A percentile compares a stretch with the other conserved stretches of the same genome.
Evolutionary conservation across 2,888 invertebrate species (phyloP).

Genomic region (Drosophila mimica): DNA sequence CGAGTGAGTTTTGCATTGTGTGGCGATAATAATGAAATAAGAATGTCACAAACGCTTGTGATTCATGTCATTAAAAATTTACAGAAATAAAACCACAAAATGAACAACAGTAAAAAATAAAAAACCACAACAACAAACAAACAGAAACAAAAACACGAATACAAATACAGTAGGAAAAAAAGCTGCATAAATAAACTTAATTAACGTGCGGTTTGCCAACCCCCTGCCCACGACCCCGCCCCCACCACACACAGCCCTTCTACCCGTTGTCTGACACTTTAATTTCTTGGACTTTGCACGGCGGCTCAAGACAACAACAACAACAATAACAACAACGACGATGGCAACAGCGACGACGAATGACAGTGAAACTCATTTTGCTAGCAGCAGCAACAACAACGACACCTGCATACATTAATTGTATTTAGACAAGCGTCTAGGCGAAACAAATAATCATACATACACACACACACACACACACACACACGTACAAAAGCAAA

Average conservation of each 20-base stretch:
- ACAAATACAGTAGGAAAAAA: slow-evolving; percentile 41
- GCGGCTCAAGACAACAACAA: slow-evolving; percentile 74
- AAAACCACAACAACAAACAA: slow-evolving; percentile 20
- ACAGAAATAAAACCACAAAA: slow-evolving; percentile 56
- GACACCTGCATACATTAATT: slow-evolving; percentile 65
- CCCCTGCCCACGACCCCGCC: slow-evolving; percentile 20
- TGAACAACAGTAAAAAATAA: slow-evolving; percentile 49
- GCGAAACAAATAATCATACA: slow-evolving; percentile 47
- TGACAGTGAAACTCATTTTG: slow-evolving; percentile 58
- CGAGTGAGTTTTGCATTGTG: slow-evolving; percentile 30
- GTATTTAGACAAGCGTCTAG: slow-evolving; percentile 60
- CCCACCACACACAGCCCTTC: slow-evolving; percentile 18
- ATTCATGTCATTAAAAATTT: slow-evolving; percentile 71
- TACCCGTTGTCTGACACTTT: slow-evolving; percentile 62
- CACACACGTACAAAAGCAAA: slow-evolving; percentile 3
- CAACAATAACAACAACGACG: slow-evolving; percentile 5
- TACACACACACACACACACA: slow-evolving; percentile 12
- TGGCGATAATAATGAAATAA: slow-evolving; percentile 28
- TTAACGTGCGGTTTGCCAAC: slow-evolving; percentile 67
- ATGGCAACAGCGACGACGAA: slow-evolving; percentile 12
- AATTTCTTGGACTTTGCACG: slow-evolving; percentile 77
- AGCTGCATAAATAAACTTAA: slow-evolving; percentile 80
- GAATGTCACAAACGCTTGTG: slow-evolving; percentile 69
- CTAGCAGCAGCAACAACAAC: slow-evolving; percentile 27
- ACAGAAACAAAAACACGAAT: slow-evolving; percentile 50